These are phyloP conservation scores for Catharus bicknelli DNA, from an alignment of 2,113 vertebrate species.

Conservation along the genomic window DNA sequence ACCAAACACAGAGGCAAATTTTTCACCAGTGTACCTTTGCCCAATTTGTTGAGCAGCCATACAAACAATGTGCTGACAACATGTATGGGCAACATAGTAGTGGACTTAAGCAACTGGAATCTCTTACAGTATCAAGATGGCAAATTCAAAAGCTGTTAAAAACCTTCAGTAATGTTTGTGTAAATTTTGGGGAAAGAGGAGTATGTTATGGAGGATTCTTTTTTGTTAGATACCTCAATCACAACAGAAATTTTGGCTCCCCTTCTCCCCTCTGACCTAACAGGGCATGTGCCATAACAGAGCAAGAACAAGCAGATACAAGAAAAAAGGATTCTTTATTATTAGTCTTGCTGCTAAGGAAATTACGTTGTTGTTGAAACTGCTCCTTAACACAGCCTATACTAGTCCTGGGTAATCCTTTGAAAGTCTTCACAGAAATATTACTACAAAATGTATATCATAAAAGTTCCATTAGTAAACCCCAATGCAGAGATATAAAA, in stretches of 20 bases:
- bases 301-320: not conserved
- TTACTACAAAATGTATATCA: not conserved
- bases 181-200: not conserved
- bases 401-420: not conserved
- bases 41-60: not conserved
- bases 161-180: not conserved
- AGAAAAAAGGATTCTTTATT: not conserved
- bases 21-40: not conserved
- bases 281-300: fast-evolving
- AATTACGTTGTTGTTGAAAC: not conserved
- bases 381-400: not conserved
- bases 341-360: not conserved
- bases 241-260: not conserved
- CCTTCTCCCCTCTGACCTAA: not conserved
- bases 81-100: fast-evolving
- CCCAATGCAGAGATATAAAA: not conserved
- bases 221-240: not conserved
- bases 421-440: not conserved
- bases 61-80: not conserved
- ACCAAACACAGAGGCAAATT: not conserved
- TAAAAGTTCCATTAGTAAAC: not conserved
- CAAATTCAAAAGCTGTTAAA: not conserved
- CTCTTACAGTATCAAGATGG: not conserved
- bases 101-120: not conserved
- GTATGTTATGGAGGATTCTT: not conserved